phyloP scores from a whole-genome alignment of 2,113 vertebrate species.

The Bos javanicus region DNA sequence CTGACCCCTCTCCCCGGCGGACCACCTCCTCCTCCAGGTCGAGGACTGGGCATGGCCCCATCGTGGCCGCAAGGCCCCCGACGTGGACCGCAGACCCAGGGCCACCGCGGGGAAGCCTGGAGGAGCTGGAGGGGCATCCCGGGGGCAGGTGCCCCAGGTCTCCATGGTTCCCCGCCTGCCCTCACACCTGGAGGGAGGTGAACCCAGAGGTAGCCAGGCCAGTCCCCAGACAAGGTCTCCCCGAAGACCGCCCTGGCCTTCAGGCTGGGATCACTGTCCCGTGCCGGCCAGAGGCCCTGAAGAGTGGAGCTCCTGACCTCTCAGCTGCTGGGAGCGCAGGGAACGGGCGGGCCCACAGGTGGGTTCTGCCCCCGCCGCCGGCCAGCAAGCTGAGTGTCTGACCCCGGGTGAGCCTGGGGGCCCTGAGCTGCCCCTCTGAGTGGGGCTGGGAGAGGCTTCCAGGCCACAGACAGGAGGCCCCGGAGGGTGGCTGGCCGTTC shows the following conservation, averaged over 20 bases:
- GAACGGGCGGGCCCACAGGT: fast-evolving
- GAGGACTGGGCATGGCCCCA: too few relatives aligned
- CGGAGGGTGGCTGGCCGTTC: too few relatives aligned
- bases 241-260: neutral
- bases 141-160: fast-evolving
- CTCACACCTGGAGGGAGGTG: too few relatives aligned
- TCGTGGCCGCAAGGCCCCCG: fast-evolving
- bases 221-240: neutral
- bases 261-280: neutral
- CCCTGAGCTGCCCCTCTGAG: neutral
- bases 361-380: fast-evolving
- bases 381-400: fast-evolving
- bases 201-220: neutral
- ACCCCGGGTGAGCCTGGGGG: fast-evolving
- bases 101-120: fast-evolving
- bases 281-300: neutral
- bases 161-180: fast-evolving
- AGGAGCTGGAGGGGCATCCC: neutral
- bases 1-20: neutral
- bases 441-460: neutral
- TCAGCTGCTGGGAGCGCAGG: neutral
- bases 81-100: fast-evolving
- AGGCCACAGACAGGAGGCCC: neutral
- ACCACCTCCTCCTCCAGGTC: neutral
- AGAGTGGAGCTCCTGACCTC: neutral